These are phyloP conservation scores for Mesoclemmys tuberculata DNA, from an alignment of 2,113 vertebrate species.

Conservation along the genomic window DNA sequence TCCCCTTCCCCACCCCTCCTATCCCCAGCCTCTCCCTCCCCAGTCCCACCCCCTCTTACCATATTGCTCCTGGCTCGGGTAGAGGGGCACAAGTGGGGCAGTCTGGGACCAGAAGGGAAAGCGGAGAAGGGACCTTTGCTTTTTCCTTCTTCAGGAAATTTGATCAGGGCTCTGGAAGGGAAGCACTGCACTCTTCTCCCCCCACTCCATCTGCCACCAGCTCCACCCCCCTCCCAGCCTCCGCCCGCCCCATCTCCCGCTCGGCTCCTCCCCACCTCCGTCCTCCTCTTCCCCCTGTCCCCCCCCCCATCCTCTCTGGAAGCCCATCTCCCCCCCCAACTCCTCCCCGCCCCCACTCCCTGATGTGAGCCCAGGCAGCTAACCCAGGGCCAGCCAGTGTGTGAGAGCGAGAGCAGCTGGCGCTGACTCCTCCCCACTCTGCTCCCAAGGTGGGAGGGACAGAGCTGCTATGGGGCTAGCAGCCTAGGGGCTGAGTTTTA, in stretches of 20 bases:
- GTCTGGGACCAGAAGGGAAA: neutral
- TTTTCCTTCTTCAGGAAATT: slow-evolving; percentile 29
- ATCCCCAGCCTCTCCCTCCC: neutral
- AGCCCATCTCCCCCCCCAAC: neutral
- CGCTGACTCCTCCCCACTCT: no score
- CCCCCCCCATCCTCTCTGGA: neutral
- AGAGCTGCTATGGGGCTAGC: neutral
- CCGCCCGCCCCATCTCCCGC: slow-evolving; percentile 14
- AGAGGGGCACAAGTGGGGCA: neutral
- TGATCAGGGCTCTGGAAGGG: slow-evolving; percentile 11
- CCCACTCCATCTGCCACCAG: slow-evolving; percentile 60
- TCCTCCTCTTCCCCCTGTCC: no score
- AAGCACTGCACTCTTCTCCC: slow-evolving; percentile 34
- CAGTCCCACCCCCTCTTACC: neutral
- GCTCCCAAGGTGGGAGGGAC: neutral
- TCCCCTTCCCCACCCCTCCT: neutral
- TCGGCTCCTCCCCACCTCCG: slow-evolving; percentile 1
- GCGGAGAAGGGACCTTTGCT: neutral
- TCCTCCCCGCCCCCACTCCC: neutral
- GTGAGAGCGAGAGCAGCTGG: no score
- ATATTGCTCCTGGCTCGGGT: neutral
- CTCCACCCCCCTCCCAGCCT: slow-evolving; percentile 70
- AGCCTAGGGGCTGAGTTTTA: neutral
- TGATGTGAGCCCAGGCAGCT: no score
- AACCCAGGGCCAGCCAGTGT: no score